phyloP scores from a whole-genome alignment of 2,888 invertebrate species.

The Allophyes oxyacanthae region DNA sequence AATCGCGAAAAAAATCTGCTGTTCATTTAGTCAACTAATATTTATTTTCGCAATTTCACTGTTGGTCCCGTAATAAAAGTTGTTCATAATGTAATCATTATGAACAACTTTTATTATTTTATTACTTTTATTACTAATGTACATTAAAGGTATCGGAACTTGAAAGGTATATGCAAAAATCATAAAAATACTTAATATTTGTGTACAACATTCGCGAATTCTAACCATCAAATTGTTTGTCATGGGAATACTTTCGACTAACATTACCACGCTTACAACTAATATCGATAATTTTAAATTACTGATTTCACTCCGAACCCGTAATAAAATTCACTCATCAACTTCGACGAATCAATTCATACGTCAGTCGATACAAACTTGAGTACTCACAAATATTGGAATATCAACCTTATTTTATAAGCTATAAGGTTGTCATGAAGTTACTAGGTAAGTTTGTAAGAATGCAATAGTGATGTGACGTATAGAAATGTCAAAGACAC shows the following conservation, averaged over 20 bases:
- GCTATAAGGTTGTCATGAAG: not conserved
- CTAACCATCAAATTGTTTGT: conserved; percentile 29
- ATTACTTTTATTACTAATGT: no score
- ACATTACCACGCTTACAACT: conserved; percentile 48
- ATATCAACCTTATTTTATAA: conserved; percentile 11
- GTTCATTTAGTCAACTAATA: no score
- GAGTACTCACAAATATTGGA: conserved; percentile 1
- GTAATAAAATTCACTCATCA: conserved; percentile 57
- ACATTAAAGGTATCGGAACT: no score
- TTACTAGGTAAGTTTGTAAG: conserved; percentile 48
- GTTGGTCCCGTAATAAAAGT: no score
- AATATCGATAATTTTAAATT: conserved; percentile 57
- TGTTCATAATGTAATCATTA: no score
- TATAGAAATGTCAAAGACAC: conserved; percentile 65
- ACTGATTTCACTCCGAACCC: conserved; percentile 53
- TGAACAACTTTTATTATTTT: no score
- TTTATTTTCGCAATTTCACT: no score
- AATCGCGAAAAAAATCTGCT: no score
- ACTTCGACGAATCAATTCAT: conserved; percentile 67
- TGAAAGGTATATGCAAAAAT: no score
- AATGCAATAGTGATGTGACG: conserved; percentile 66
- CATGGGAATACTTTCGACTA: conserved; percentile 58
- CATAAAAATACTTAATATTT: conserved; percentile 8
- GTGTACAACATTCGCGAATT: conserved; percentile 28
- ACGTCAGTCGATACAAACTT: conserved; percentile 56